A percentile compares a stretch with the other conserved stretches of the same genome.
These are phyloP conservation scores for Aplodontia rufa DNA, from an alignment of 2,113 vertebrate genomes.

Conservation along the genomic window DNA sequence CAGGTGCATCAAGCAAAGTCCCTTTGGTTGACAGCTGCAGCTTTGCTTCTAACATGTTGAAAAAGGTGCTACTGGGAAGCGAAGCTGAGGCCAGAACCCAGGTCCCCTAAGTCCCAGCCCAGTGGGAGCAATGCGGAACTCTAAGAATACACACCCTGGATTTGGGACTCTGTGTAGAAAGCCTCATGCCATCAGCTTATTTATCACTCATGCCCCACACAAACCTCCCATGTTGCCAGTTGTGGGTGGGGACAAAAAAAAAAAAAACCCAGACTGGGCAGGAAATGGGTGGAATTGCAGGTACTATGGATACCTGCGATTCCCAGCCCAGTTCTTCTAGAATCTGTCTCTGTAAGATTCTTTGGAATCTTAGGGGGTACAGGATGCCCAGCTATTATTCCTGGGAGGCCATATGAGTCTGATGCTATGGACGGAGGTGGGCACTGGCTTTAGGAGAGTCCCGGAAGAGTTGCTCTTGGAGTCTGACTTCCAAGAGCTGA, in stretches of 20 bases:
- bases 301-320: neutral
- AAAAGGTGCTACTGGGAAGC: neutral
- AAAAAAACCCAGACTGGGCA: neutral
- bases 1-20: neutral
- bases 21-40: no score
- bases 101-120: neutral
- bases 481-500: neutral
- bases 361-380: neutral
- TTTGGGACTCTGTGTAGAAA: neutral
- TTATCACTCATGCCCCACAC: fast-evolving
- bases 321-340: neutral
- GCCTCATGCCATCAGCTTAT: neutral
- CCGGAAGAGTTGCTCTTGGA: neutral
- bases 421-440: fast-evolving
- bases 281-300: neutral
- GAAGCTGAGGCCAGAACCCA: neutral
- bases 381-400: neutral
- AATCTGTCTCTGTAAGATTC: neutral
- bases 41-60: no score
- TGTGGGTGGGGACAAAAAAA: neutral
- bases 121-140: fast-evolving
- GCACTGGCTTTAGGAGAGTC: no score
- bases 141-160: fast-evolving
- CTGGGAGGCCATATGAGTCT: neutral
- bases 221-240: neutral